Evolutionary conservation across 2,888 invertebrate genomes (phyloP).

Genomic region (Polydesmus complanatus): DNA sequence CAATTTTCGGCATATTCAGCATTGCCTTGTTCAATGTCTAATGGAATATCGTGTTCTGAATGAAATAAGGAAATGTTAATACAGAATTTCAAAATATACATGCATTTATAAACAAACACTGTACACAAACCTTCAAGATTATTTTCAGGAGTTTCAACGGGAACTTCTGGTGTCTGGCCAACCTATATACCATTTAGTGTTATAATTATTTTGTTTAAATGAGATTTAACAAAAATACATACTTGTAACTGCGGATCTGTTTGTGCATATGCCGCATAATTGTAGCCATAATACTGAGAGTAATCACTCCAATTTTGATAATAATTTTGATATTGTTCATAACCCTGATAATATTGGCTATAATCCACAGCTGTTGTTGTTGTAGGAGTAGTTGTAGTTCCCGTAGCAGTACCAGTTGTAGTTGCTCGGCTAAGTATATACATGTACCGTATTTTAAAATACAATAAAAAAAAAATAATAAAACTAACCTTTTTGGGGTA

Average conservation of each 20-base stretch:
- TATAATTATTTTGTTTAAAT: neutral
- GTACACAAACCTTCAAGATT: conserved; percentile 9
- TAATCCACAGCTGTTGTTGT: conserved; percentile 16
- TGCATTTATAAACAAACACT: neutral
- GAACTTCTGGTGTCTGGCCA: conserved; percentile 3
- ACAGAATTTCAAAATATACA: neutral
- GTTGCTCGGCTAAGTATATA: too few species aligned
- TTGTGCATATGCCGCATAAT: conserved; percentile 6
- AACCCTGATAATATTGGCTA: conserved; percentile 17
- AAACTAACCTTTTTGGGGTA: conserved; percentile 49
- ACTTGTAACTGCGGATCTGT: conserved; percentile 2
- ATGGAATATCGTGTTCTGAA: conserved; percentile 14
- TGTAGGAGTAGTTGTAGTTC: neutral
- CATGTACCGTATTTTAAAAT: neutral
- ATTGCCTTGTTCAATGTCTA: conserved; percentile 15
- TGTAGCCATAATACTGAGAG: conserved; percentile 17
- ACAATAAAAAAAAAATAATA: neutral
- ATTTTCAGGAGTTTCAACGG: conserved; percentile 6
- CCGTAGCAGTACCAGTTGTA: too few species aligned
- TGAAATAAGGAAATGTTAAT: neutral
- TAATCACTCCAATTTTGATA: conserved; percentile 18
- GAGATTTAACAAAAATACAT: neutral
- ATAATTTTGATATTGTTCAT: conserved; percentile 19
- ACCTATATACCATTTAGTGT: neutral
- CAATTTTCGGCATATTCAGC: conserved; percentile 12